Conservation (phyloP, 2,888 invertebrate genomes). For the Junonia oenone region DNA sequence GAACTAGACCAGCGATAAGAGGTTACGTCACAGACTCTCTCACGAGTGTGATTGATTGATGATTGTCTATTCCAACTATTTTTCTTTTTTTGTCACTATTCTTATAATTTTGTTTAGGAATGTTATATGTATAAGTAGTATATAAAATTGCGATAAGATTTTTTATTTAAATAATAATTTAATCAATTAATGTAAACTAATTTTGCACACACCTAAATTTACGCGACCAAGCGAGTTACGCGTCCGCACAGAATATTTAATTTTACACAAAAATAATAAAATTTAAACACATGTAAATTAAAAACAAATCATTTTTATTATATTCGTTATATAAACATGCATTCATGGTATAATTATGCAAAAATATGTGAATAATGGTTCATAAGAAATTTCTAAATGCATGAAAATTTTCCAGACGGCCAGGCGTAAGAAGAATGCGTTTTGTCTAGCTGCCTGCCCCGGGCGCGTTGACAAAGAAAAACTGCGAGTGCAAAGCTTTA, state of each 20-base stretch:
- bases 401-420: constrained; percentile 24
- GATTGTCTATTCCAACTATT: too few species aligned
- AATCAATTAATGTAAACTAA: too few species aligned
- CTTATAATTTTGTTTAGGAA: too few species aligned
- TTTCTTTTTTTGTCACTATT: too few species aligned
- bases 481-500: constrained; percentile 25
- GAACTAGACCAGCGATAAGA: constrained; percentile 20
- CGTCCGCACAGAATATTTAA: too few species aligned
- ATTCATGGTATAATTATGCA: background rate
- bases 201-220: too few species aligned
- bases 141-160: too few species aligned
- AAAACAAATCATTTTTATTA: background rate
- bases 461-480: constrained; percentile 34
- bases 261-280: too few species aligned
- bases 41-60: too few species aligned
- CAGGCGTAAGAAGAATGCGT: constrained; percentile 27
- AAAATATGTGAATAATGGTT: constrained; percentile 5
- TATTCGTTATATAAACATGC: background rate
- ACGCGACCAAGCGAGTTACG: too few species aligned
- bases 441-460: constrained; percentile 29
- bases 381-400: constrained; percentile 22
- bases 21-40: constrained; percentile 14
- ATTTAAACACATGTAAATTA: background rate
- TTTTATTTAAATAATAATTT: too few species aligned
- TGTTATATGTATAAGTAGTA: too few species aligned